phyloP scores from a whole-genome alignment of 2,797 vertebrate genomes.

The Chloroceryle amazona region DNA sequence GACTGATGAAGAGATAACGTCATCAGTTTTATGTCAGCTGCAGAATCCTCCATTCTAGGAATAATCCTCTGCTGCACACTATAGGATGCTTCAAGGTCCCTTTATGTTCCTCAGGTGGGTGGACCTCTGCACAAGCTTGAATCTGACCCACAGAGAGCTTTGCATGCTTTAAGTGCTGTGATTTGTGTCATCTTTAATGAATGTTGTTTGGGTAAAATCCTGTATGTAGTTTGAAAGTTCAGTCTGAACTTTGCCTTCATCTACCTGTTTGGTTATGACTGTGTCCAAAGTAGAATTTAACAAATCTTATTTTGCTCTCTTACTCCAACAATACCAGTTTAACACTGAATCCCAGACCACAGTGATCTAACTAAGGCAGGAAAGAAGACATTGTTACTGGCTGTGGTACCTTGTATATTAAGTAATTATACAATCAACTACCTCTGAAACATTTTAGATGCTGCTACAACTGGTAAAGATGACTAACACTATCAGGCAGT shows the following conservation, averaged over 20 bases:
- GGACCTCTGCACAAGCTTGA: neutral
- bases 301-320: neutral
- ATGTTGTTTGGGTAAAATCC: neutral
- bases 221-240: neutral
- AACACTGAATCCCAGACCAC: neutral
- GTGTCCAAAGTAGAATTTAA: neutral
- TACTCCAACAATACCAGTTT: neutral
- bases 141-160: neutral
- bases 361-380: neutral
- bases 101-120: constrained; percentile 32
- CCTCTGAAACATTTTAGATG: neutral
- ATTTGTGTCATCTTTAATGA: neutral
- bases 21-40: constrained; percentile 37
- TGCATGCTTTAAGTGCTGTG: neutral
- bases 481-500: neutral
- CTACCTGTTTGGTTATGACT: neutral
- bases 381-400: neutral
- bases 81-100: constrained; percentile 30
- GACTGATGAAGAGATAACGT: constrained; percentile 51
- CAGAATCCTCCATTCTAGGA: constrained; percentile 9
- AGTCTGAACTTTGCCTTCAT: neutral
- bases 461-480: neutral
- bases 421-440: neutral
- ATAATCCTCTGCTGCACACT: constrained; percentile 24
- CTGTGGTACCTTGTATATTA: neutral